phyloP scores from a whole-genome alignment of 2,113 vertebrate genomes.

The Cranoglanis bouderius region DNA sequence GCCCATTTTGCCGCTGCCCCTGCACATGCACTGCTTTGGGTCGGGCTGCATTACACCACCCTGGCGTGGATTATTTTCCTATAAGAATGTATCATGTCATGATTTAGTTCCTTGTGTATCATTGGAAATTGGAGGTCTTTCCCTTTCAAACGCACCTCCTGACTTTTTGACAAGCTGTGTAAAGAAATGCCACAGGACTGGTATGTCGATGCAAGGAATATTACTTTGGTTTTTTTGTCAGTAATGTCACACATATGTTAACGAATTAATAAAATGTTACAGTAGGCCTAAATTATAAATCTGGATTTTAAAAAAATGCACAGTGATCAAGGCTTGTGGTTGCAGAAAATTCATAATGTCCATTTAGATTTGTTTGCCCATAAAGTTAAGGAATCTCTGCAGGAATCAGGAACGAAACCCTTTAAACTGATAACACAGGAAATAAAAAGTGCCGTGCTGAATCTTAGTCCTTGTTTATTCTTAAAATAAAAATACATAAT shows the following conservation, averaged over 20 bases:
- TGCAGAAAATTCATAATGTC: not conserved
- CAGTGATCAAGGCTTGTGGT: not conserved
- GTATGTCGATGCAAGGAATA: not conserved
- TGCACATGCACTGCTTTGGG: not conserved
- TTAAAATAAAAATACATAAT: not conserved
- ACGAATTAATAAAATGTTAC: not conserved
- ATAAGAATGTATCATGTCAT: not conserved
- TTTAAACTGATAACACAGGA: not conserved
- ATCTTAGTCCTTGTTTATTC: not conserved
- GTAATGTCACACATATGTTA: not conserved
- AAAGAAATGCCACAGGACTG: not conserved
- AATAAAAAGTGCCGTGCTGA: not conserved
- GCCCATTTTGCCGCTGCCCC: not conserved
- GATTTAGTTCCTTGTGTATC: not conserved
- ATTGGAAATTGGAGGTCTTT: not conserved
- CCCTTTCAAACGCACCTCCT: not conserved
- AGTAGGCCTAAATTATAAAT: not conserved
- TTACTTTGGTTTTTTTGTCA: not conserved
- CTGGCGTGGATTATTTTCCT: not conserved
- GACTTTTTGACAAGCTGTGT: not conserved
- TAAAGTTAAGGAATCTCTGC: not conserved
- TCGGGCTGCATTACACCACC: not conserved
- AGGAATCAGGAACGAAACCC: not conserved
- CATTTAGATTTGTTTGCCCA: not conserved
- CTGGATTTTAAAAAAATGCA: no score